phyloP scores from a whole-genome alignment of 2,113 vertebrate genomes.

The Agelaius tricolor region DNA sequence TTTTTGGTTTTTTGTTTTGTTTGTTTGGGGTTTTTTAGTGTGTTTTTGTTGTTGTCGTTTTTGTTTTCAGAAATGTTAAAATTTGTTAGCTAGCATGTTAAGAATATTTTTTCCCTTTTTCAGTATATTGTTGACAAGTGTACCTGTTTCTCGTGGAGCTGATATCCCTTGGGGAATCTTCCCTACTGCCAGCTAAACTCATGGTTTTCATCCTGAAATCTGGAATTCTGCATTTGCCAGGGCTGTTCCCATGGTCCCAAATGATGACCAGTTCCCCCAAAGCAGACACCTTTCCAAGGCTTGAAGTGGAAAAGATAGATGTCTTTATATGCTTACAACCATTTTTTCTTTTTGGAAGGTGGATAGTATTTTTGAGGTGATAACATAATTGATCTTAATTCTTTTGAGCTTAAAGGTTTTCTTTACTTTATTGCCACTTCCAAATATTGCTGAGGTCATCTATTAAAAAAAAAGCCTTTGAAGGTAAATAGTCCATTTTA shows the following conservation, averaged over 20 bases:
- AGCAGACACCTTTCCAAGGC: not conserved
- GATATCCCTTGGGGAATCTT: not conserved
- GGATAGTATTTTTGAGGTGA: not conserved
- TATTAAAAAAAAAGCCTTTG: not conserved
- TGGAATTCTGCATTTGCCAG: not conserved
- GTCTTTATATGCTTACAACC: not conserved
- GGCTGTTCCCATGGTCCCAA: not conserved
- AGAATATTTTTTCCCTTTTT: not conserved
- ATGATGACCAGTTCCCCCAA: not conserved
- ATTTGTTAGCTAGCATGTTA: not conserved
- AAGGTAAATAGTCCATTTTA: not conserved
- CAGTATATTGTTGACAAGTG: not conserved
- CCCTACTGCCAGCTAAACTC: not conserved
- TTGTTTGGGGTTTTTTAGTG: no score
- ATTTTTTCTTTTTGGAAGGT: not conserved
- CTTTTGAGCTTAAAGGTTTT: not conserved
- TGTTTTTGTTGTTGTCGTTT: not conserved
- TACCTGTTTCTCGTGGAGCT: not conserved
- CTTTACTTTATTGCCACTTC: fast-evolving
- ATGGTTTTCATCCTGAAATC: not conserved
- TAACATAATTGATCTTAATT: not conserved
- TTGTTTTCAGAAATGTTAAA: not conserved
- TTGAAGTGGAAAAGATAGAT: not conserved
- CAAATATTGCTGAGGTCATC: not conserved
- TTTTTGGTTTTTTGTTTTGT: not conserved